phyloP scores from a whole-genome alignment of 2,888 invertebrate genomes.

The Clostera curtula region DNA sequence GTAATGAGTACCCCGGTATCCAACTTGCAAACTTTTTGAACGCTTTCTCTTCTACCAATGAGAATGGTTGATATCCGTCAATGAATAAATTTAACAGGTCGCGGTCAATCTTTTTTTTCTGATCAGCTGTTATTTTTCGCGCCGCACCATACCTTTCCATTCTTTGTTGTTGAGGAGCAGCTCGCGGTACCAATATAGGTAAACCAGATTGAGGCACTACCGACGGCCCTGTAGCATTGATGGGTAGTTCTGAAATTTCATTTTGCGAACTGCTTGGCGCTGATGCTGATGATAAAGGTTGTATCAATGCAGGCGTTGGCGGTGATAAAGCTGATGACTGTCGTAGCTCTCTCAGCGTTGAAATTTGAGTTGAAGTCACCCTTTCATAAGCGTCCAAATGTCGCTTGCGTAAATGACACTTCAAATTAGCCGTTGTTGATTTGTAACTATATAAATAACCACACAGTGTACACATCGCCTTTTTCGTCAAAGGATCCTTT shows the following conservation, averaged over 20 bases:
- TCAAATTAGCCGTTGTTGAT: too few species aligned
- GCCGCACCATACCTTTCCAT: too few species aligned
- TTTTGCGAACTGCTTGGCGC: too few species aligned
- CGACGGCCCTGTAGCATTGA: too few species aligned
- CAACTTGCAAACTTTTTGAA: conserved; percentile 11
- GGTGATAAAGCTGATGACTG: conserved; percentile 1
- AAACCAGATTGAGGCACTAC: too few species aligned
- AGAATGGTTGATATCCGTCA: conserved; percentile 13
- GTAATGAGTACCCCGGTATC: conserved; percentile 16
- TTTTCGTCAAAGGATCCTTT: too few species aligned
- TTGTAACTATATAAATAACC: too few species aligned
- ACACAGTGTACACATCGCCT: too few species aligned
- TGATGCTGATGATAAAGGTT: not conserved
- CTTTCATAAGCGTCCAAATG: not conserved
- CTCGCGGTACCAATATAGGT: too few species aligned
- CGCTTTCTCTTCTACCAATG: conserved; percentile 11
- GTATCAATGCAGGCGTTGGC: not conserved
- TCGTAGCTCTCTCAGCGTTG: not conserved
- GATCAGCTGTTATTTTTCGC: too few species aligned
- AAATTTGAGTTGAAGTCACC: not conserved
- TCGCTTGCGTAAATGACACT: conserved; percentile 1
- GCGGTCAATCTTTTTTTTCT: conserved; percentile 8
- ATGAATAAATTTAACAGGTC: conserved; percentile 12
- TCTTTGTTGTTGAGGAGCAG: too few species aligned
- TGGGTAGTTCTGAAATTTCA: too few species aligned